Percentiles rank a stretch among this genome's conserved stretches.
Conservation (phyloP, 1,140 invertebrate genomes). For the Drosophila ananassae region DNA sequence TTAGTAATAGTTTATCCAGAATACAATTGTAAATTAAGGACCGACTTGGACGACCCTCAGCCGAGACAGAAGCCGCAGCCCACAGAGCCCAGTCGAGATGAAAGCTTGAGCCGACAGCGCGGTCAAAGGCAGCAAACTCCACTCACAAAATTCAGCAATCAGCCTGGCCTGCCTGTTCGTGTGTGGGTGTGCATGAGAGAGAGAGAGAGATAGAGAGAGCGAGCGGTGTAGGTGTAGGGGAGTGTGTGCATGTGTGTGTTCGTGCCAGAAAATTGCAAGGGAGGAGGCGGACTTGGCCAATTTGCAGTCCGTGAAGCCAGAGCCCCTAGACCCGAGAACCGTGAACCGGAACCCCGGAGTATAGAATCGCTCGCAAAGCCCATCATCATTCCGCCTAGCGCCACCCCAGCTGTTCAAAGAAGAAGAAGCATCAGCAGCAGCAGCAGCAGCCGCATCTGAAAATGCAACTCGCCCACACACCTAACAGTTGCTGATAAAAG, state of each 20-base stretch:
- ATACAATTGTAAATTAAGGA: slow-evolving; percentile 49
- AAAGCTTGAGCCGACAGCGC: neutral
- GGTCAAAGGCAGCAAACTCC: neutral
- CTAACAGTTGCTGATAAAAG: slow-evolving; percentile 41
- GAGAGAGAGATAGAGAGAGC: neutral
- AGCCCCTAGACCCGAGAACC: neutral
- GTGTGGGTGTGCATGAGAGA: neutral
- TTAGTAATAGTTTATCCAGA: slow-evolving; percentile 78
- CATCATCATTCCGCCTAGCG: neutral
- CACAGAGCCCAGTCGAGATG: slow-evolving; percentile 1
- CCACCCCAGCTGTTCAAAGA: neutral
- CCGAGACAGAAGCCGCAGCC: slow-evolving; percentile 14
- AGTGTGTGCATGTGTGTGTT: neutral
- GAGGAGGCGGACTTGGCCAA: slow-evolving; percentile 1
- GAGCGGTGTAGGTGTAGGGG: neutral
- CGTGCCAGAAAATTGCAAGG: slow-evolving; percentile 1
- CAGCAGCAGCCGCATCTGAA: neutral
- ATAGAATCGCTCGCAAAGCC: neutral
- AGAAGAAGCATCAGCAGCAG: neutral
- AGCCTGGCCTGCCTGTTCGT: neutral
- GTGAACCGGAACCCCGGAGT: neutral
- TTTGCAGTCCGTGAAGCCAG: neutral
- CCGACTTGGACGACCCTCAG: neutral
- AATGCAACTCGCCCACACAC: slow-evolving; percentile 16
- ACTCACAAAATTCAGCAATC: slow-evolving; percentile 1